These are phyloP conservation scores for Heliconius nattereri DNA, from an alignment of 1,140 invertebrate species.

Conservation along the genomic window DNA sequence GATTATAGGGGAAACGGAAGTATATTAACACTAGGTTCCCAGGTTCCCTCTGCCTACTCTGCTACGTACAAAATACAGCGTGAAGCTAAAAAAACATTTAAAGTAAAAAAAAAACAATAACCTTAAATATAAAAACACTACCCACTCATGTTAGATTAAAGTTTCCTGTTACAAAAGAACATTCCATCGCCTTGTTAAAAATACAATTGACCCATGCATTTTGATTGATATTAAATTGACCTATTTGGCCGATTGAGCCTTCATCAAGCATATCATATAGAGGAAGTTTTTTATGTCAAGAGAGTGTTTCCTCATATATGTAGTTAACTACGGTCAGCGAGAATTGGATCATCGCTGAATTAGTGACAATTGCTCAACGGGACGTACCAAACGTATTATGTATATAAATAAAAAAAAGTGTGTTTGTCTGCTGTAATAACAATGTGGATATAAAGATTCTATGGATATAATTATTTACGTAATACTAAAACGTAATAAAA, in stretches of 20 bases:
- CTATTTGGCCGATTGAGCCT: constrained; percentile 20
- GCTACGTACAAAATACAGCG: background rate
- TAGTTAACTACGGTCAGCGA: constrained; percentile 20
- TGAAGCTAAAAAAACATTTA: too few species aligned
- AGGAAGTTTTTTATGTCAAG: constrained; percentile 34
- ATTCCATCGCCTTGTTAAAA: constrained; percentile 23
- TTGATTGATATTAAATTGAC: constrained; percentile 26
- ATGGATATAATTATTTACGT: too few species aligned
- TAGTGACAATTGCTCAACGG: constrained; percentile 29
- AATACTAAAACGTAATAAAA: too few species aligned
- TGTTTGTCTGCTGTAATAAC: too few species aligned
- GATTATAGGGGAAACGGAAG: too few species aligned
- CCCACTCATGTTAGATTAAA: background rate
- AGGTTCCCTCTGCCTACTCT: background rate
- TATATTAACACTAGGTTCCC: background rate
- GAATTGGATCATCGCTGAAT: constrained; percentile 29
- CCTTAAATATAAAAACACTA: background rate
- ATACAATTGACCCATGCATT: constrained; percentile 20
- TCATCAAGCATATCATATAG: constrained; percentile 19
- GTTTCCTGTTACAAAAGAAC: constrained; percentile 2
- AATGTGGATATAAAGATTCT: too few species aligned
- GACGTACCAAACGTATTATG: background rate
- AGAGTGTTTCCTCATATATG: constrained; percentile 26
- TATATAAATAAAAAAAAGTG: too few species aligned
- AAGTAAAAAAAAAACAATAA: background rate